Percentiles rank a stretch among this genome's conserved stretches.
Evolutionary conservation across 2,797 vertebrate species (phyloP).

Genomic region (Gallinago nigripennis): DNA sequence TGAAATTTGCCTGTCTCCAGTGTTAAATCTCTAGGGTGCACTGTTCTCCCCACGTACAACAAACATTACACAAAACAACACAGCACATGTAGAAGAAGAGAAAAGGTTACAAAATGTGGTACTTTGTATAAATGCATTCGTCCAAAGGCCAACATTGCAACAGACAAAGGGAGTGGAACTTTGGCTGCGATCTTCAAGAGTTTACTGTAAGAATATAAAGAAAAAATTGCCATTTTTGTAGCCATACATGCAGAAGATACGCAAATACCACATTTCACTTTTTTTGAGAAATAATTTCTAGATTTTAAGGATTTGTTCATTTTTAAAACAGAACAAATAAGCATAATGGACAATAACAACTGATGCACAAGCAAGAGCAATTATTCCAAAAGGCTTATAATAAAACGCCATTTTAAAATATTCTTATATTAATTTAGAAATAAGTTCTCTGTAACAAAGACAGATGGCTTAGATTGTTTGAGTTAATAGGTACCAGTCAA

Average conservation of each 20-base stretch:
- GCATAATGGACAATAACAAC: not conserved
- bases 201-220: constrained; percentile 81
- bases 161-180: constrained; percentile 84
- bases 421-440: not conserved
- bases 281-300: not conserved
- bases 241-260: not conserved
- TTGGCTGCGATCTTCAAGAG: constrained; percentile 81
- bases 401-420: not conserved
- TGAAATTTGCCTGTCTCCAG: not conserved
- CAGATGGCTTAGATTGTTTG: not conserved
- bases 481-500: not conserved
- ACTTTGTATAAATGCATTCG: constrained; percentile 90
- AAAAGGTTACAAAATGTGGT: constrained; percentile 83
- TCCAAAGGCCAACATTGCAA: constrained; percentile 88
- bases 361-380: not conserved
- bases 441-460: not conserved
- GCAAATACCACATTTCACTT: not conserved
- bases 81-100: constrained; percentile 81
- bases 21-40: not conserved
- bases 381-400: not conserved
- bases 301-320: not conserved
- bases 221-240: not conserved
- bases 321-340: not conserved
- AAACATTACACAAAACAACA: constrained; percentile 82
- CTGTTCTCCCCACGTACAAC: not conserved